Conservation (phyloP, 2,113 vertebrate species). For the Rhipidura dahli region DNA sequence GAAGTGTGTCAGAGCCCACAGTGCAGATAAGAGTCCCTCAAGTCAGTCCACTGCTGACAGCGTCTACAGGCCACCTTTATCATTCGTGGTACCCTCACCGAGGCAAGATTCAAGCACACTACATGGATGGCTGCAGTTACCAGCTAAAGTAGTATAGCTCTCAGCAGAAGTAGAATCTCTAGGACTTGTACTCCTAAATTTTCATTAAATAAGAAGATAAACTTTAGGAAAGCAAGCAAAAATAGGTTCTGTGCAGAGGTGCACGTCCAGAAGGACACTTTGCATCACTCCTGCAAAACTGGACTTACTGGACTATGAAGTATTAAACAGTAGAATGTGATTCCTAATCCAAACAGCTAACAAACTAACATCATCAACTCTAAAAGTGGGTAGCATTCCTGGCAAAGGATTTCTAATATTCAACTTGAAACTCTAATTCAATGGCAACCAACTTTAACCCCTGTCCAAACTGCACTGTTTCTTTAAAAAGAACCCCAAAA, state of each 20-base stretch:
- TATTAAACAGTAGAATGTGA: neutral
- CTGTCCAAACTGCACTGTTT: neutral
- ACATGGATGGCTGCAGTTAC: neutral
- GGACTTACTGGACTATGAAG: neutral
- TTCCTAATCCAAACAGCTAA: neutral
- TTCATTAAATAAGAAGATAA: neutral
- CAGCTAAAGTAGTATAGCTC: neutral
- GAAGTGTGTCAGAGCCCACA: neutral
- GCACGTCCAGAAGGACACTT: rapidly evolving
- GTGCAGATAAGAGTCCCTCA: neutral
- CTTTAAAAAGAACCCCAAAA: neutral
- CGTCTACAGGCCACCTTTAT: neutral
- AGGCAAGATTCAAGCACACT: neutral
- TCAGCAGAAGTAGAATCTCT: neutral
- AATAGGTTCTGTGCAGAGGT: neutral
- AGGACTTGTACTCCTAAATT: neutral
- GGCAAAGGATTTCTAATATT: neutral
- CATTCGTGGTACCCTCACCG: neutral
- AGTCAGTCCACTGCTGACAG: neutral
- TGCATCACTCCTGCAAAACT: neutral
- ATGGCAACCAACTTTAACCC: neutral
- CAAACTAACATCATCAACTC: neutral
- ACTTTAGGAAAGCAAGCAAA: neutral
- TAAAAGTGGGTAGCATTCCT: neutral
- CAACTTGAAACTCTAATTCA: neutral